phyloP scores from a whole-genome alignment of 2,797 vertebrate species.

The Eptatretus atami region DNA sequence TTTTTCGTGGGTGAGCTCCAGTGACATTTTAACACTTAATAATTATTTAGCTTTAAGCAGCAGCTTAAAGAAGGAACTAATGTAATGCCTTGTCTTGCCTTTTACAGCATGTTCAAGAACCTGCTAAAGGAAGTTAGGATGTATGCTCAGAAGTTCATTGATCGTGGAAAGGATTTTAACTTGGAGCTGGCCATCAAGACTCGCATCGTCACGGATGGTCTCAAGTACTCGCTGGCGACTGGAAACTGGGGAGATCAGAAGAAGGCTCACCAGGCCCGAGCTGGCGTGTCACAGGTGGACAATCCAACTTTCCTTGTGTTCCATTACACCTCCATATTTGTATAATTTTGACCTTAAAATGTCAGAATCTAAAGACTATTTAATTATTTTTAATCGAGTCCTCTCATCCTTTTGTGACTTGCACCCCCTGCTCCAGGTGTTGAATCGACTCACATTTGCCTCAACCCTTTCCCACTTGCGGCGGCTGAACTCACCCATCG shows the following conservation, averaged over 20 bases:
- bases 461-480: constrained; percentile 79
- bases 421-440: constrained; percentile 22
- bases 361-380: too few species aligned
- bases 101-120: constrained; percentile 78
- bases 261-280: constrained; percentile 89
- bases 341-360: too few species aligned
- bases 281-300: constrained; percentile 66
- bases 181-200: constrained; percentile 91
- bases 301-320: too few species aligned
- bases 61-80: too few species aligned
- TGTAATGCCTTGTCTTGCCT: constrained; percentile 1
- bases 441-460: constrained; percentile 81
- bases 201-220: constrained; percentile 74
- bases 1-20: constrained; percentile 52
- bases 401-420: too few species aligned
- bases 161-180: constrained; percentile 85
- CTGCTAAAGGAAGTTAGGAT: constrained; percentile 88
- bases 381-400: too few species aligned
- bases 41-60: too few species aligned
- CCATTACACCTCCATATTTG: too few species aligned
- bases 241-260: constrained; percentile 98
- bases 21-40: not conserved
- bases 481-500: constrained; percentile 74
- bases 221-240: constrained; percentile 82
- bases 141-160: constrained; percentile 93